Percentiles rank a stretch among this genome's conserved stretches.
phyloP scores from a whole-genome alignment of 1,140 invertebrate species.

The Drosophila bocki region DNA sequence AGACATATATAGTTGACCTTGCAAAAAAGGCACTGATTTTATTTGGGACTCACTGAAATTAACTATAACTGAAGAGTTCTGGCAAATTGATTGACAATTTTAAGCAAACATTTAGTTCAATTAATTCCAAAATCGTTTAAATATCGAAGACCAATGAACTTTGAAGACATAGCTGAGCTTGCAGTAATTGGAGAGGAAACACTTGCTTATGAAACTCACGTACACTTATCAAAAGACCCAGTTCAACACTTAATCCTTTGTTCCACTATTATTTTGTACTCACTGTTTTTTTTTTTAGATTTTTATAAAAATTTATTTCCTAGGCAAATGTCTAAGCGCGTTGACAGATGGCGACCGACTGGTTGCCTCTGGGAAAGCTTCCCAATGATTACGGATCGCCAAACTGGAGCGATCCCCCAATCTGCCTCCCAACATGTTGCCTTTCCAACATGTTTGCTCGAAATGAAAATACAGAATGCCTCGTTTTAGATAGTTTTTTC shows the following conservation, averaged over 20 bases:
- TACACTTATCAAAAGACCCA: conserved; percentile 1
- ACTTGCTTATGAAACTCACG: conserved; percentile 20
- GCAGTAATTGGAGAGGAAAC: conserved; percentile 33
- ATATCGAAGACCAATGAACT: conserved; percentile 59
- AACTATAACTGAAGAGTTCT: neutral
- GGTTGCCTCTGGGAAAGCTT: conserved; percentile 28
- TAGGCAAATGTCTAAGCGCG: conserved; percentile 46
- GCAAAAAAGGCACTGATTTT: conserved; percentile 15
- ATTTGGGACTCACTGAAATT: neutral
- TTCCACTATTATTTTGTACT: conserved; percentile 35
- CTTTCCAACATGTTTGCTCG: conserved; percentile 60
- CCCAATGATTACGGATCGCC: conserved; percentile 49
- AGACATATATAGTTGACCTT: conserved; percentile 33
- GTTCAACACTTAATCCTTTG: conserved; percentile 16
- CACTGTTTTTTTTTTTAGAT: conserved; percentile 21
- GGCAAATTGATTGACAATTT: conserved; percentile 41
- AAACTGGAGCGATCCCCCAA: conserved; percentile 22
- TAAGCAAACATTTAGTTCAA: conserved; percentile 61
- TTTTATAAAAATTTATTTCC: conserved; percentile 9
- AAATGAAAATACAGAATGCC: conserved; percentile 26
- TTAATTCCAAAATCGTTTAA: conserved; percentile 47
- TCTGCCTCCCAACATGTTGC: conserved; percentile 40
- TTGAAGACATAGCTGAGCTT: conserved; percentile 39
- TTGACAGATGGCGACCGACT: conserved; percentile 55
- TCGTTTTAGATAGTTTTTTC: conserved; percentile 8